Evolutionary conservation across 2,797 vertebrate genomes (phyloP).

Genomic region (Orestias chungarensis): DNA sequence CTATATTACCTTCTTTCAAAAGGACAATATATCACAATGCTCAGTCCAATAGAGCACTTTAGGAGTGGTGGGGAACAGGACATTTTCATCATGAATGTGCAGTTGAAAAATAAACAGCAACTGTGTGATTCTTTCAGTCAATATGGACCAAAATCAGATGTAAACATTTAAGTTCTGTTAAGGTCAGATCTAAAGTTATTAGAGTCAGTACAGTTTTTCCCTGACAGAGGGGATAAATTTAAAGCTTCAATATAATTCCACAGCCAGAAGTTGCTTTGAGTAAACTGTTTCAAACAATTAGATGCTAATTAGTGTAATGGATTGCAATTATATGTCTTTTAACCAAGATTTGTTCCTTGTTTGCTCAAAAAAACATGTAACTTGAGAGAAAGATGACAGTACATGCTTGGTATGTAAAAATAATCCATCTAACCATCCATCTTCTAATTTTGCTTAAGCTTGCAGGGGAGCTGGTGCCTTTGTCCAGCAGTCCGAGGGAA

Average conservation of each 20-base stretch:
- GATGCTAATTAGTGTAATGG: neutral
- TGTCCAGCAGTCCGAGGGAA: neutral
- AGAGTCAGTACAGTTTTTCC: neutral
- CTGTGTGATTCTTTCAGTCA: neutral
- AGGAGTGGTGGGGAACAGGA: neutral
- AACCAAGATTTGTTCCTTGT: neutral
- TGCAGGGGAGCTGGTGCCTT: neutral
- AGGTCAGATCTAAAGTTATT: neutral
- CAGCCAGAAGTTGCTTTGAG: neutral
- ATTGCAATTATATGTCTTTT: neutral
- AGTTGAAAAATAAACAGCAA: neutral
- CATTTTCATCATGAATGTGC: neutral
- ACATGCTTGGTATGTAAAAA: neutral
- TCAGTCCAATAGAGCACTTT: neutral
- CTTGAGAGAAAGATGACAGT: neutral
- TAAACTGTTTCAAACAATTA: neutral
- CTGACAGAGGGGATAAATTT: neutral
- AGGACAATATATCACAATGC: neutral
- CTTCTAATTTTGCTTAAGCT: neutral
- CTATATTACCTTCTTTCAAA: neutral
- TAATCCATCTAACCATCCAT: neutral
- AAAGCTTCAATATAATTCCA: conserved; percentile 1
- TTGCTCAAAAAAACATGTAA: neutral
- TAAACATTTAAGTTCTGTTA: neutral
- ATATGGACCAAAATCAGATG: neutral